Evolutionary conservation across 2,797 vertebrate species (phyloP), one percentile per base, ranked within the genome.

Genomic region (Phoebastria nigripes): DNA sequence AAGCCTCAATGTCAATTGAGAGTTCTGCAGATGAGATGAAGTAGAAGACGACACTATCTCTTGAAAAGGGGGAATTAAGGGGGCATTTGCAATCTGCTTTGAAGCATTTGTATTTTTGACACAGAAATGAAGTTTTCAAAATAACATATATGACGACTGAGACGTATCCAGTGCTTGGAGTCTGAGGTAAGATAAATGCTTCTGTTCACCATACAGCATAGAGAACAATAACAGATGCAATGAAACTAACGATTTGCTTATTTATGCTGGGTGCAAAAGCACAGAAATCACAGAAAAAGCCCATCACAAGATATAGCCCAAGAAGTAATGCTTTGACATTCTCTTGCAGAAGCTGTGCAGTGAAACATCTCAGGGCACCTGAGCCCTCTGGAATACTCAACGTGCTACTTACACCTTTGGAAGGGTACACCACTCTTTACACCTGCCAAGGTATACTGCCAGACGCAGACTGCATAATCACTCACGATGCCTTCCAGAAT

Each of bases 401-500:
- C 8, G 5, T 4, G 6, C 12, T 31, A 13, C 31, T 55, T 41
- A 2, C 1, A 6, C 11, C 22, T 31, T 9, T 29, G 16, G 41
- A 31, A 55, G 13, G 37, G 13, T 20, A 39, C 59, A 46, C 28
- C 2, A 3, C 51, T 47, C 15, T 14, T 31, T 24, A 14, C 20
- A n/a, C 5, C 37, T 31, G 12, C 58, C 54, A 55, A 18, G 22
- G 39, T 4, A 3, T 1, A 5, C 25, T 39, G 55, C 22, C 69
- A 78, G 47, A n/a, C 1, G 2, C 29, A 24, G 22, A 2, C 42
- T 31, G 61, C 66, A n/a, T 12, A 37, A 66, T 12, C 71, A 37
- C 4, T 24, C 41, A 4, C 4, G 1, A 6, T 0, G 2, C 35
- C 16, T 55, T 10, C 58, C 63, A 82, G 54, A 42, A 4, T 0